These are phyloP conservation scores for Noctua fimbriata DNA, from an alignment of 2,888 invertebrate species.

Conservation along the genomic window DNA sequence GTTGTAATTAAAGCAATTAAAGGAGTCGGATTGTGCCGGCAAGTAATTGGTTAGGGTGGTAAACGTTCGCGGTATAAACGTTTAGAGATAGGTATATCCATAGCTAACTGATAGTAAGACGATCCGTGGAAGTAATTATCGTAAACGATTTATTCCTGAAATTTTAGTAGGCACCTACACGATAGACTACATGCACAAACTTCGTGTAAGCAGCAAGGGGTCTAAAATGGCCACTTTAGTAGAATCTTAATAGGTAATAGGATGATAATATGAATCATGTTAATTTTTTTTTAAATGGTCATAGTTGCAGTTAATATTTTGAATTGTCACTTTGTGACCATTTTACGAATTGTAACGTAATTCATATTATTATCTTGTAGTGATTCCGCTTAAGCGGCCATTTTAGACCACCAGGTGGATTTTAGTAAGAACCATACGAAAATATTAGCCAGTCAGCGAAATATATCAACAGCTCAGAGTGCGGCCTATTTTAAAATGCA, in stretches of 20 bases:
- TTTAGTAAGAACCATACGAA: not conserved
- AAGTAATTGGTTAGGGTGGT: conserved; percentile 37
- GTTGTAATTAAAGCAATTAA: conserved; percentile 51
- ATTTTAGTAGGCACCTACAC: not conserved
- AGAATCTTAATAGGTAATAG: not conserved
- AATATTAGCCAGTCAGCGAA: not conserved
- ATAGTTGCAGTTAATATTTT: not conserved
- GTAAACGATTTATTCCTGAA: not conserved
- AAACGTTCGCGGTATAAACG: conserved; percentile 32
- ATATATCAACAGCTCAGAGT: too few species aligned
- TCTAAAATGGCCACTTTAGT: not conserved
- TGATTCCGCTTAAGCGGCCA: not conserved
- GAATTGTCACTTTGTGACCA: not conserved
- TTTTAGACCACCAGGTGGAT: not conserved
- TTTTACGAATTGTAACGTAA: not conserved
- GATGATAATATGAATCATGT: too few species aligned
- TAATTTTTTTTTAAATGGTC: not conserved
- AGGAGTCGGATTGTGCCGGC: conserved; percentile 34
- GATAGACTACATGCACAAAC: not conserved
- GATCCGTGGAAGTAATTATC: not conserved
- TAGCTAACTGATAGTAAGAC: not conserved
- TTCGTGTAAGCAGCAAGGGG: not conserved
- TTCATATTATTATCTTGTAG: too few species aligned
- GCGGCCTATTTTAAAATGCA: too few species aligned
- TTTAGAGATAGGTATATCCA: conserved; percentile 15